Conservation (phyloP, 2,797 vertebrate species). For the Alfaro cultratus region DNA sequence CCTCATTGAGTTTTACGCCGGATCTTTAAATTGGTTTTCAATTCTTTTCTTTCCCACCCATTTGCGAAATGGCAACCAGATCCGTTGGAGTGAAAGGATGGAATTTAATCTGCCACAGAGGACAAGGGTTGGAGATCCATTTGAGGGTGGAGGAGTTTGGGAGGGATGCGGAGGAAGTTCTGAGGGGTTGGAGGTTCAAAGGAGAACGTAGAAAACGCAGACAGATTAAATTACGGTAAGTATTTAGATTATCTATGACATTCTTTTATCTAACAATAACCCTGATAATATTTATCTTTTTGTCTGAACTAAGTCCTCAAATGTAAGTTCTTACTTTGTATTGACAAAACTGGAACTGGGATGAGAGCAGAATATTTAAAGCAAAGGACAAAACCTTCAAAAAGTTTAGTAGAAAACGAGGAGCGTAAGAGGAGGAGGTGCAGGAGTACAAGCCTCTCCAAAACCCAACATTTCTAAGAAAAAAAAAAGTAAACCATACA, state of each 20-base stretch:
- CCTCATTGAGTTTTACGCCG: not conserved
- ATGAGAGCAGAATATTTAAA: not conserved
- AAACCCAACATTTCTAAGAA: slow-evolving; percentile 4
- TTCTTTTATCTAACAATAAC: not conserved
- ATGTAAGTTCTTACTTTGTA: slow-evolving; percentile 8
- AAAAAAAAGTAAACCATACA: not conserved
- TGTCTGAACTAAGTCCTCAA: slow-evolving; percentile 25
- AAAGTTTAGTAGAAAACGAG: slow-evolving; percentile 8
- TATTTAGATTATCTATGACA: slow-evolving; percentile 7
- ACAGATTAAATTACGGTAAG: slow-evolving; percentile 42
- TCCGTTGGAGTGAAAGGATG: slow-evolving; percentile 32
- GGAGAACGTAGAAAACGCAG: slow-evolving; percentile 59
- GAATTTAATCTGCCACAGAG: slow-evolving; percentile 31
- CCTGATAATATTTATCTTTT: not conserved
- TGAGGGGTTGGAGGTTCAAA: slow-evolving; percentile 33
- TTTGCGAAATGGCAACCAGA: slow-evolving; percentile 12
- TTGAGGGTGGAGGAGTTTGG: slow-evolving; percentile 13
- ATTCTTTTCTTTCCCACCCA: not conserved
- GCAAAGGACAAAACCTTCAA: not conserved
- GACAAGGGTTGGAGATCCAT: slow-evolving; percentile 60
- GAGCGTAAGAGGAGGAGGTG: slow-evolving; percentile 27
- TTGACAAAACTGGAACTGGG: slow-evolving; percentile 13
- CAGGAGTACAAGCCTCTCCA: slow-evolving; percentile 21
- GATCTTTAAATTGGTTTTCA: slow-evolving; percentile 6
- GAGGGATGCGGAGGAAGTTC: slow-evolving; percentile 36